These are phyloP conservation scores for Lochmaea capreae DNA, from an alignment of 2,888 invertebrate genomes.

Conservation along the genomic window DNA sequence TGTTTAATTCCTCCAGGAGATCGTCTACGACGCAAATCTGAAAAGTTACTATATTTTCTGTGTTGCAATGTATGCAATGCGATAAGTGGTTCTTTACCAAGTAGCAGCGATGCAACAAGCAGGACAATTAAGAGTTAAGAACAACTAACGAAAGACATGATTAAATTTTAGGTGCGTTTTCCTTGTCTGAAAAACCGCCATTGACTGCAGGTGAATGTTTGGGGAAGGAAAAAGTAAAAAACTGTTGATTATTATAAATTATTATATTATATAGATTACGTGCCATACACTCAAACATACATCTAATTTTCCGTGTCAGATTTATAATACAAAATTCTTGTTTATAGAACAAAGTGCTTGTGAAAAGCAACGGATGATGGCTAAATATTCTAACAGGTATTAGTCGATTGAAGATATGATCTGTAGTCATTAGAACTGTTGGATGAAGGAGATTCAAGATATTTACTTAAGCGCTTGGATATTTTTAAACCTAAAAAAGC, in stretches of 20 bases:
- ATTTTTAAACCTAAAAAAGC: slow-evolving; percentile 43
- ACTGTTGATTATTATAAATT: slow-evolving; percentile 43
- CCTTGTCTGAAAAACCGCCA: background rate
- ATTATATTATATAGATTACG: slow-evolving; percentile 46
- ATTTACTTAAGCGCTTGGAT: slow-evolving; percentile 41
- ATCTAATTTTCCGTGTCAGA: slow-evolving; percentile 44
- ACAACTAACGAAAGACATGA: too few species aligned
- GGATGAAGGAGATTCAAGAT: slow-evolving; percentile 23
- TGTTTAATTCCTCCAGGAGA: too few species aligned
- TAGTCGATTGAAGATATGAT: slow-evolving; percentile 48
- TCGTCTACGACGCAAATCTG: too few species aligned
- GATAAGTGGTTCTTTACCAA: too few species aligned
- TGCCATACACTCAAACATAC: slow-evolving; percentile 49
- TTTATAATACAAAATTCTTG: slow-evolving; percentile 39
- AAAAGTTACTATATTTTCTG: too few species aligned
- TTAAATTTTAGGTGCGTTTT: background rate
- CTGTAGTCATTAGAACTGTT: slow-evolving; percentile 48
- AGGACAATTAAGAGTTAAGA: too few species aligned
- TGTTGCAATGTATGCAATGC: too few species aligned
- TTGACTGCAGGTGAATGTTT: background rate
- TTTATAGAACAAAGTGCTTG: slow-evolving; percentile 31
- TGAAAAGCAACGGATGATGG: slow-evolving; percentile 34
- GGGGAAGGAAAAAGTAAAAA: slow-evolving; percentile 15
- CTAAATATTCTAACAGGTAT: slow-evolving; percentile 41
- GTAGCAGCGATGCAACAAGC: too few species aligned